Base-by-base conservation (phyloP, 1,140 invertebrate genomes). In the Venustaconcha ellipsiformis region DNA sequence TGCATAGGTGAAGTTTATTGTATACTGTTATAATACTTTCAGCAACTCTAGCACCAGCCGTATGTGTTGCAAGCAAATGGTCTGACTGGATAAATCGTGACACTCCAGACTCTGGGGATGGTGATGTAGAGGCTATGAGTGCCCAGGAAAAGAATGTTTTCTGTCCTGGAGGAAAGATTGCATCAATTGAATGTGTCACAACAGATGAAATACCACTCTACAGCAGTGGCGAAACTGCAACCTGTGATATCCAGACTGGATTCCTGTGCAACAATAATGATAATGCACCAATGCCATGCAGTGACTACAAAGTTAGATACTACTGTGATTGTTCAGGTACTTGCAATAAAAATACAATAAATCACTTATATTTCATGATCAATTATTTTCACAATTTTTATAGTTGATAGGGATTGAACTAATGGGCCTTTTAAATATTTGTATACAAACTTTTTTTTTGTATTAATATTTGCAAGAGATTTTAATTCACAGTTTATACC, bases 281-380 rank as follows among this genome's bases (percentile, higher is more conserved):
- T 63, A 85, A 87, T 59, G 76, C 64, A 14, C 74, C 74, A 66
- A 70, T 66, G 80, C 82, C 20, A 78, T 91, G 91, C 72, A 59
- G 81, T n/a, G 90, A 91, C 78, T 89, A 90, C 74, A 89, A 91
- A 81, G 85, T 91, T 60, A 78, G 90, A 64, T 88, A 91, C 68
- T 86, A 85, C 74, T 92, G 91, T 71, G 78, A 86, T 20, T 91
- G 91, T 80, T 69, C 78, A 60, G 65, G 85, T 84, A 74, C 74
- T 80, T 82, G 15, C 13, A 23, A 74, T 55, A 8, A 48, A 6
- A 48, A 48, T 48, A 48, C 11, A 48, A 11, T 48, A 48, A 48
- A 48, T 48, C 37, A 48, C 6, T 48, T 48, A 8, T 48, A 48
- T 48, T 8, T 11, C 37, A 48, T 48, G 37, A 48, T 48, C 6